Conservation (phyloP, 2,888 invertebrate genomes). For the Willowsia nigromaculata region DNA sequence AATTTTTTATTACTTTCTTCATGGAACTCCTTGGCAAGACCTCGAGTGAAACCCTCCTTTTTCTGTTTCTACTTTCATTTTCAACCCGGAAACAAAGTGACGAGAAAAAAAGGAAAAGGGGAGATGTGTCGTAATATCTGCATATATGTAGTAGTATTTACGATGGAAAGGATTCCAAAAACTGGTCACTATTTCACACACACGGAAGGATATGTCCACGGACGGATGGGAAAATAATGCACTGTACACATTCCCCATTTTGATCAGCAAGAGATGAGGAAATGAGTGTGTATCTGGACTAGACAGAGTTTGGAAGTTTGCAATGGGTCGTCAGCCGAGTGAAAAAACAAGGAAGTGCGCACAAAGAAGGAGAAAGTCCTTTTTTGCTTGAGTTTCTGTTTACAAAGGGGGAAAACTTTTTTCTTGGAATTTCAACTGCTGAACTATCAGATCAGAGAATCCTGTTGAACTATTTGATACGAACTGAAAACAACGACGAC, state of each 20-base stretch:
- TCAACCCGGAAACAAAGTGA: constrained; percentile 51
- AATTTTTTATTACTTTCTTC: constrained; percentile 48
- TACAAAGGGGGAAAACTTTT: constrained; percentile 36
- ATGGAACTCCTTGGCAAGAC: not conserved
- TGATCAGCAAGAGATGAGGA: constrained; percentile 10
- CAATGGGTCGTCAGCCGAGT: not conserved
- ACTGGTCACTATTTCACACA: constrained; percentile 37
- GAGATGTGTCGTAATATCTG: not conserved
- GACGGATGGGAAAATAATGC: constrained; percentile 59
- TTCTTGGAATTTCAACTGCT: not conserved
- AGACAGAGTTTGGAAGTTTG: not conserved
- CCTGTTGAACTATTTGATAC: not conserved
- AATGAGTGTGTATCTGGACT: not conserved
- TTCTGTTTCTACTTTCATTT: constrained; percentile 14
- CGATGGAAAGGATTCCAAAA: not conserved
- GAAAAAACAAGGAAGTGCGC: constrained; percentile 20
- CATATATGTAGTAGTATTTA: not conserved
- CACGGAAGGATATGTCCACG: constrained; percentile 42
- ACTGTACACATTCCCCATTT: constrained; percentile 10
- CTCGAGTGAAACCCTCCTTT: not conserved
- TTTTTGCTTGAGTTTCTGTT: constrained; percentile 12
- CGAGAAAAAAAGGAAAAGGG: constrained; percentile 27
- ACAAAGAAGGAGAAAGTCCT: not conserved
- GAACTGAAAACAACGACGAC: not conserved
- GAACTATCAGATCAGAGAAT: not conserved